These are phyloP conservation scores for Holcopasites calliopsidis DNA, from an alignment of 1,140 invertebrate genomes.

Conservation along the genomic window DNA sequence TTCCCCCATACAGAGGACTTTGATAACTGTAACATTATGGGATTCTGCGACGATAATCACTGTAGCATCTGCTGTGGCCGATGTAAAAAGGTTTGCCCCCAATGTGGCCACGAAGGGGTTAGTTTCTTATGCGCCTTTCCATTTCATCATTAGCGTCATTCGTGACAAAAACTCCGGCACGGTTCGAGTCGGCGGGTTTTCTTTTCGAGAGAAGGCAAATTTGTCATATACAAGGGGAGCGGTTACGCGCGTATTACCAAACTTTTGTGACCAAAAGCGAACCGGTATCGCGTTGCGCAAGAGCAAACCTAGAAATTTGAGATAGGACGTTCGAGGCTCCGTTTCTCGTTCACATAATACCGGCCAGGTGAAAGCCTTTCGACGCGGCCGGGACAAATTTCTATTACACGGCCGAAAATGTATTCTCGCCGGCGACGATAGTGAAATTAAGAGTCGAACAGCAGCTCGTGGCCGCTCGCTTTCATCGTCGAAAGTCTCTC, in stretches of 20 bases:
- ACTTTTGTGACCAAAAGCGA: not conserved
- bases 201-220: constrained; percentile 19
- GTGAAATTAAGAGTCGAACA: constrained; percentile 41
- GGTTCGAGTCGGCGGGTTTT: not conserved
- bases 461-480: not conserved
- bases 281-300: constrained; percentile 39
- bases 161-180: not conserved
- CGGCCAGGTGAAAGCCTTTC: constrained; percentile 46
- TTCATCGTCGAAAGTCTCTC: constrained; percentile 21
- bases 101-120: not conserved
- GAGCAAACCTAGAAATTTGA: constrained; percentile 48
- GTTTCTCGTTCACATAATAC: not conserved
- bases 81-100: not conserved
- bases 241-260: too few relatives aligned
- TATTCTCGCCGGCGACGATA: constrained; percentile 18
- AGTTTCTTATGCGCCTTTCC: not conserved
- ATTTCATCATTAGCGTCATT: not conserved
- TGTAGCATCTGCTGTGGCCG: not conserved
- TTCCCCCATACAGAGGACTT: too few relatives aligned
- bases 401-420: constrained; percentile 47
- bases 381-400: constrained; percentile 20
- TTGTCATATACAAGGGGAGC: constrained; percentile 21
- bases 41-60: too few relatives aligned
- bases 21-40: too few relatives aligned
- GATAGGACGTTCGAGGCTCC: constrained; percentile 27